phyloP scores from a whole-genome alignment of 1,140 invertebrate genomes.

The Bemisia tabaci region DNA sequence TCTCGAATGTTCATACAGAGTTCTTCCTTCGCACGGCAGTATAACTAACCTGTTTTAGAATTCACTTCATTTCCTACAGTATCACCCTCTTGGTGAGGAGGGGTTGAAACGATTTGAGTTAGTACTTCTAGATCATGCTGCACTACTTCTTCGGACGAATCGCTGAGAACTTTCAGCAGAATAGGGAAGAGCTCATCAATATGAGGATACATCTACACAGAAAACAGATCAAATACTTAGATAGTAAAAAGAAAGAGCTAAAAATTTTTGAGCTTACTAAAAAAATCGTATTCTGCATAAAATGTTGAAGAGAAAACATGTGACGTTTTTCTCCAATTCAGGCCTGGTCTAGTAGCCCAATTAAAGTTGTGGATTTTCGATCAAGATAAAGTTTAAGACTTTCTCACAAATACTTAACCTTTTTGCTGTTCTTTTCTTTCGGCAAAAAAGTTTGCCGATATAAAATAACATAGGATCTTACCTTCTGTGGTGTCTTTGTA shows the following conservation, averaged over 20 bases:
- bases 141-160: slow-evolving; percentile 87
- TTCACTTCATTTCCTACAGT: background rate
- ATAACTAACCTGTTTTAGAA: background rate
- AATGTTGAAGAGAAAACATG: too few relatives aligned
- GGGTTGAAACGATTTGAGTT: slow-evolving; percentile 67
- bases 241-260: slow-evolving; percentile 10
- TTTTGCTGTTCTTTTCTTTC: too few relatives aligned
- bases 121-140: slow-evolving; percentile 78
- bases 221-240: slow-evolving; percentile 12
- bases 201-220: slow-evolving; percentile 59
- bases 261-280: background rate
- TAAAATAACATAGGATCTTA: slow-evolving; percentile 24
- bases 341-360: too few relatives aligned
- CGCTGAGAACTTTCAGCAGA: slow-evolving; percentile 68
- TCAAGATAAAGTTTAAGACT: too few relatives aligned
- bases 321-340: too few relatives aligned
- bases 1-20: too few relatives aligned
- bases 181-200: slow-evolving; percentile 76
- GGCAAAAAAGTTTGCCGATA: too few relatives aligned
- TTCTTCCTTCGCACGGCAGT: too few relatives aligned
- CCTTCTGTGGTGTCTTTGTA: slow-evolving; percentile 52
- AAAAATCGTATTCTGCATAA: too few relatives aligned
- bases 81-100: slow-evolving; percentile 15
- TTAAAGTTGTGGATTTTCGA: too few relatives aligned
- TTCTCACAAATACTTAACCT: too few relatives aligned